Base-by-base conservation (phyloP, 2,888 invertebrate species). In the Phyto melanocephala region DNA sequence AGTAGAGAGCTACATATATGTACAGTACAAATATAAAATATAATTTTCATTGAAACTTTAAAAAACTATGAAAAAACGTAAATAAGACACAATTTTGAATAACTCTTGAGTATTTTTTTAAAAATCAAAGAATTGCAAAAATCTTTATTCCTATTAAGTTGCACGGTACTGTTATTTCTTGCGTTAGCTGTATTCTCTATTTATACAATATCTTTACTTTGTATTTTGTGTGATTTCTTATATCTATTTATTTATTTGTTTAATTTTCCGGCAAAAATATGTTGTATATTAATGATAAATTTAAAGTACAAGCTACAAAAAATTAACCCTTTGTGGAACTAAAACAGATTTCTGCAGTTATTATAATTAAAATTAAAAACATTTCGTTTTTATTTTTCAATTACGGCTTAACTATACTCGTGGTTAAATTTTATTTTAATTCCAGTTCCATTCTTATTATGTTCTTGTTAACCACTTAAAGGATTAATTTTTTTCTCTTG, bases 221-320 rank as follows among this genome's bases (percentile, higher is more conserved):
- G 15, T 81, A 42, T 35, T 42, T 52, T 67, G 60, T 65, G 63
- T 70, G 42, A 47, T 68, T 33, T 47, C 5, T 77, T 80, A 52
- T 15, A 58, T 71, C 52, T 71, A 79, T 75, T 33, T 58, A 45
- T 68, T 37, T 60, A 45, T 80, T 81, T 58, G 52, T 68, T 86
- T 81, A 85, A 63, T 78, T 62, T 75, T 79, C 80, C 74, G 80
- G 80, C 76, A 68, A 65, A 76, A 65, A 40, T 33, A 28, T 2
- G 24, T 42, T 13, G 1, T 35, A 47, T 6, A 52, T 33, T 63
- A 63, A 65, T 54, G 37, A 65, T 70, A 54, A 45, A 42, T 65
- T 47, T 72, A 15, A 72, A 67, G 60, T 80, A 74, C 70, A 63
- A 60, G 42, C 28, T 35, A 33, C 45, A 77, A 70, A 54, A 67